Percentiles rank a stretch among this genome's conserved stretches.
phyloP scores from a whole-genome alignment of 2,888 invertebrate genomes.

The Alcis repandata region DNA sequence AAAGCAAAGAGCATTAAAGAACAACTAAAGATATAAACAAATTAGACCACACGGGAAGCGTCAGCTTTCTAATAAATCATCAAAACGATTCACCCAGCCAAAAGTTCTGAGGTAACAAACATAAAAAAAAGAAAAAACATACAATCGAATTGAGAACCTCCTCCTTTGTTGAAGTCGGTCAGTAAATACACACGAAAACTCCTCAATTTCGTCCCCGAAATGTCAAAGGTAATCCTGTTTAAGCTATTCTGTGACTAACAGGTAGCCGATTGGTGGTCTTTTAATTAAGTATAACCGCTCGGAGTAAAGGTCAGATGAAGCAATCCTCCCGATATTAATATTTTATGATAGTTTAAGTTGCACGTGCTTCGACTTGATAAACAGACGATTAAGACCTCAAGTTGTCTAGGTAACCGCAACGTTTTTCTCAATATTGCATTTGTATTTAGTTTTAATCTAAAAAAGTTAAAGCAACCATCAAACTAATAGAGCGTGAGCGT shows the following conservation, averaged over 20 bases:
- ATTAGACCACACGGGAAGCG: too few species aligned
- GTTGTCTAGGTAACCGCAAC: neutral
- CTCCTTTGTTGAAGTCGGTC: too few species aligned
- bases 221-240: conserved; percentile 25
- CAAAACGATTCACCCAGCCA: too few species aligned
- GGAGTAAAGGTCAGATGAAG: conserved; percentile 35
- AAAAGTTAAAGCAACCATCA: too few species aligned
- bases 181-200: conserved; percentile 2
- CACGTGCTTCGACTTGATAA: conserved; percentile 32
- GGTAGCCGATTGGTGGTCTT: conserved; percentile 28
- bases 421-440: conserved; percentile 5
- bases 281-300: conserved; percentile 34
- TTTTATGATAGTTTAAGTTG: conserved; percentile 14
- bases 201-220: conserved; percentile 11
- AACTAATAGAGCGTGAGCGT: too few species aligned
- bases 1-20: neutral
- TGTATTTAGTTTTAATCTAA: neutral
- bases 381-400: conserved; percentile 2
- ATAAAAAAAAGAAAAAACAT: too few species aligned
- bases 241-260: conserved; percentile 13
- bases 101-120: too few species aligned
- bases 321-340: conserved; percentile 34
- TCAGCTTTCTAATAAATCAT: too few species aligned
- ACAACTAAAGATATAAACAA: too few species aligned
- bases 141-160: too few species aligned